phyloP scores from a whole-genome alignment of 2,113 vertebrate species.

The Ammodramus savannarum region DNA sequence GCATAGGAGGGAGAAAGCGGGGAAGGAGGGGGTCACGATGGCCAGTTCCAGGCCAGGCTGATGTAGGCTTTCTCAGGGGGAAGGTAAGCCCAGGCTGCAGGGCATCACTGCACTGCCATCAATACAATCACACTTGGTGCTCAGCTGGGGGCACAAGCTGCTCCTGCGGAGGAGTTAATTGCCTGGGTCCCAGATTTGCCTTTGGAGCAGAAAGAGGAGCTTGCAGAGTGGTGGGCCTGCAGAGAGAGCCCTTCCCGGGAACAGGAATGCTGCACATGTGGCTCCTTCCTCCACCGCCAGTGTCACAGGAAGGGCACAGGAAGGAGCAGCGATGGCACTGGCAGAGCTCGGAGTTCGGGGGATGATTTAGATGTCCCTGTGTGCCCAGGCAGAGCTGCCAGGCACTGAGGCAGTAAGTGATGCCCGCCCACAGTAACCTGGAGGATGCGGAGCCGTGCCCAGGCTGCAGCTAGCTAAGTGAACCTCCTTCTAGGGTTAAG shows the following conservation, averaged over 20 bases:
- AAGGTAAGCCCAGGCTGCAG: not conserved
- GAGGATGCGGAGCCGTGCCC: not conserved
- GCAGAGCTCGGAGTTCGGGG: accelerated
- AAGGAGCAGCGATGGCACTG: not conserved
- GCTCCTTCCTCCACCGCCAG: not conserved
- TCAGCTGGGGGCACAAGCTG: accelerated
- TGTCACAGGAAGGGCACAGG: not conserved
- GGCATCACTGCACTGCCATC: not conserved
- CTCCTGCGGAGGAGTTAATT: not conserved
- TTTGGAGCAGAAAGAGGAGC: not conserved
- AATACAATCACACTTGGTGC: not conserved
- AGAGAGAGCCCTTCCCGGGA: accelerated
- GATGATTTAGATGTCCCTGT: accelerated
- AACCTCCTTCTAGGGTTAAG: not conserved
- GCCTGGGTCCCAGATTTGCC: not conserved
- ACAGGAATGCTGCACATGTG: accelerated
- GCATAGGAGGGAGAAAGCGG: accelerated
- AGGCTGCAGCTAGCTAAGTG: not conserved
- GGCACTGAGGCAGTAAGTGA: accelerated
- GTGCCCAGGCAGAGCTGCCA: no score
- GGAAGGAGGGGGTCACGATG: not conserved
- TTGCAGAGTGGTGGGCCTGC: accelerated
- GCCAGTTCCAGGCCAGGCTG: not conserved
- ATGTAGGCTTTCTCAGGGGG: not conserved
- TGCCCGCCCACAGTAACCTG: accelerated